These are phyloP conservation scores for Telmatherina bonti DNA, from an alignment of 2,797 vertebrate species.

Conservation along the genomic window DNA sequence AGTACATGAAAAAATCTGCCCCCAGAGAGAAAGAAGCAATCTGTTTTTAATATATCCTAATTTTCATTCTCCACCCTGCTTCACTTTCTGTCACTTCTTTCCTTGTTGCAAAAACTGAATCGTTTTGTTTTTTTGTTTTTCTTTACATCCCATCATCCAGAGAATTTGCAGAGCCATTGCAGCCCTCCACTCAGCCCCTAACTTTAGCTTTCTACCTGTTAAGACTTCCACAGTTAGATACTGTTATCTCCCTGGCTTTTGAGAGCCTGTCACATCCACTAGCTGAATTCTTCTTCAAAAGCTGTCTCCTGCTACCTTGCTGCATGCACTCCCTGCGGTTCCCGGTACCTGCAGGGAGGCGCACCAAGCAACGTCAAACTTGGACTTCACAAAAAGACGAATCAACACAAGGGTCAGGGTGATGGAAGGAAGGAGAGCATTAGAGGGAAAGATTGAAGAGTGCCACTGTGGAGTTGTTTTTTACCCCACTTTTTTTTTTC, in stretches of 20 bases:
- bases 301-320: slow-evolving; percentile 61
- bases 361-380: slow-evolving; percentile 63
- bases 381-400: slow-evolving; percentile 43
- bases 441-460: slow-evolving; percentile 65
- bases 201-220: slow-evolving; percentile 68
- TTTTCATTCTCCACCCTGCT: slow-evolving; percentile 62
- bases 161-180: slow-evolving; percentile 60
- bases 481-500: slow-evolving; percentile 51
- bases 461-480: slow-evolving; percentile 47
- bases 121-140: slow-evolving; percentile 53
- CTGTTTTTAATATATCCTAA: slow-evolving; percentile 74
- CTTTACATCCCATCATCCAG: slow-evolving; percentile 67
- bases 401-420: slow-evolving; percentile 58
- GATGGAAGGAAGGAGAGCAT: slow-evolving; percentile 55
- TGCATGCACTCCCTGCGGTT: slow-evolving; percentile 65
- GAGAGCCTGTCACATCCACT: slow-evolving; percentile 79
- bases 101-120: slow-evolving; percentile 47
- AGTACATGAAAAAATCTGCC: slow-evolving; percentile 70
- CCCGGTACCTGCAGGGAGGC: slow-evolving; percentile 66
- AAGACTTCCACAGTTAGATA: slow-evolving; percentile 67
- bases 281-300: slow-evolving; percentile 70
- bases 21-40: slow-evolving; percentile 75
- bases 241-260: slow-evolving; percentile 78
- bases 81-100: slow-evolving; percentile 51
- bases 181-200: slow-evolving; percentile 21